Percentiles rank a stretch among this genome's conserved stretches.
Evolutionary conservation across 2,888 invertebrate genomes (phyloP).

Genomic region (Drosophila merina): DNA sequence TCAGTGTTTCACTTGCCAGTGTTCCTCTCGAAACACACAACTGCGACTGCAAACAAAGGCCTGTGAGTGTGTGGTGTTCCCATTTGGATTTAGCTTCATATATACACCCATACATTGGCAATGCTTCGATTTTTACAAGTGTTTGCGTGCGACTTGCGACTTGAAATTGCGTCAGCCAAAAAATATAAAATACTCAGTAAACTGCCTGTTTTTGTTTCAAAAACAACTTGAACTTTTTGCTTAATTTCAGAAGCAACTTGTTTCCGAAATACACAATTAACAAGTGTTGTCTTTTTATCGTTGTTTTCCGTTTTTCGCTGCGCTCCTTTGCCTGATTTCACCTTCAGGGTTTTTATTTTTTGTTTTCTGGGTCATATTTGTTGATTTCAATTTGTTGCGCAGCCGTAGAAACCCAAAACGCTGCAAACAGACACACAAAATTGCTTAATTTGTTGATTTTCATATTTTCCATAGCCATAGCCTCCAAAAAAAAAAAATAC

Average conservation of each 20-base stretch:
- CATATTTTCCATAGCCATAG: constrained; percentile 29
- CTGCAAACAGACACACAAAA: constrained; percentile 39
- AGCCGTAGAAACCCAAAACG: constrained; percentile 38
- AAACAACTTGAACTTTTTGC: constrained; percentile 13
- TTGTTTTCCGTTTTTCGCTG: constrained; percentile 11
- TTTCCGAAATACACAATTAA: constrained; percentile 28
- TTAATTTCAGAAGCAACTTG: constrained; percentile 32
- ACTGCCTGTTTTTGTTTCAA: constrained; percentile 48
- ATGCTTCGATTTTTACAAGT: constrained; percentile 1
- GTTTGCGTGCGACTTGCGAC: constrained; percentile 35
- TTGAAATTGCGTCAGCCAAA: constrained; percentile 80
- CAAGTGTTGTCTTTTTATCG: constrained; percentile 20
- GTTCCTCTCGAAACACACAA: constrained; percentile 31
- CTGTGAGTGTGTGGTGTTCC: constrained; percentile 64
- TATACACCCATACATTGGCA: constrained; percentile 50
- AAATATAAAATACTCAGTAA: constrained; percentile 53
- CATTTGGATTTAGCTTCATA: constrained; percentile 65
- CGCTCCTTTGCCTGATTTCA: constrained; percentile 56
- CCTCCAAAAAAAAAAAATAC: constrained; percentile 24
- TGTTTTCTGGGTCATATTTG: constrained; percentile 75
- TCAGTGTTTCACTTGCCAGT: constrained; percentile 31
- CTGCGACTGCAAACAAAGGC: constrained; percentile 65
- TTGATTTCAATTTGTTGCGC: constrained; percentile 68
- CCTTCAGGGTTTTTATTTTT: constrained; percentile 56
- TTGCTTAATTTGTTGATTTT: constrained; percentile 53